phyloP scores from a whole-genome alignment of 1,140 invertebrate species.

The Cyclina sinensis region DNA sequence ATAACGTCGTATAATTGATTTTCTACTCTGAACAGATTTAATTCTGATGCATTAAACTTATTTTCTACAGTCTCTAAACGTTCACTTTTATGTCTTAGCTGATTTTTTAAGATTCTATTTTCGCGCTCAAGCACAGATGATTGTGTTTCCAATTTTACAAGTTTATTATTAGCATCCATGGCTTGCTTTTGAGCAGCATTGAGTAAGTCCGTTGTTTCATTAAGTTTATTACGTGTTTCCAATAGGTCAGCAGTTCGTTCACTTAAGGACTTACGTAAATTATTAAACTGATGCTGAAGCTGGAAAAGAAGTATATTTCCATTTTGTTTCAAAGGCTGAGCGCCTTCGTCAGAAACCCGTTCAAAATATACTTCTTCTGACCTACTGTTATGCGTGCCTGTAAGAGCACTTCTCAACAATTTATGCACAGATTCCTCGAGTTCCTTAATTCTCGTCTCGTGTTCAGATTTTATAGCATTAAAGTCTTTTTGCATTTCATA shows the following conservation, averaged over 20 bases:
- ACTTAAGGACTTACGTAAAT: slow-evolving; percentile 25
- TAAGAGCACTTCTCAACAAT: slow-evolving; percentile 38
- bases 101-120: slow-evolving; percentile 57
- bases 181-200: slow-evolving; percentile 50
- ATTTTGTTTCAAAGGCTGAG: neutral
- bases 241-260: slow-evolving; percentile 52
- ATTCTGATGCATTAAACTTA: slow-evolving; percentile 46
- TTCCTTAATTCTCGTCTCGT: slow-evolving; percentile 59
- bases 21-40: slow-evolving; percentile 36
- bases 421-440: slow-evolving; percentile 60
- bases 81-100: slow-evolving; percentile 56
- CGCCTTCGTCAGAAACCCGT: neutral
- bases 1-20: slow-evolving; percentile 55
- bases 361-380: neutral
- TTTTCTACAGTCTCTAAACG: slow-evolving; percentile 13
- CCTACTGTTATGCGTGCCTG: neutral
- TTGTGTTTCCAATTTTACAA: slow-evolving; percentile 43
- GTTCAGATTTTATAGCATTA: slow-evolving; percentile 48
- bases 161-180: slow-evolving; percentile 30
- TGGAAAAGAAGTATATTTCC: slow-evolving; percentile 50
- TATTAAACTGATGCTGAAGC: slow-evolving; percentile 56
- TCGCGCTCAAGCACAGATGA: slow-evolving; percentile 20
- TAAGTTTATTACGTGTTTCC: slow-evolving; percentile 51
- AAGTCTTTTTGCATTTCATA: slow-evolving; percentile 51
- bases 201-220: slow-evolving; percentile 49